Evolutionary conservation across 2,888 invertebrate genomes (phyloP), one percentile per base, ranked within the genome.

Genomic region (Tineola bisselliella): DNA sequence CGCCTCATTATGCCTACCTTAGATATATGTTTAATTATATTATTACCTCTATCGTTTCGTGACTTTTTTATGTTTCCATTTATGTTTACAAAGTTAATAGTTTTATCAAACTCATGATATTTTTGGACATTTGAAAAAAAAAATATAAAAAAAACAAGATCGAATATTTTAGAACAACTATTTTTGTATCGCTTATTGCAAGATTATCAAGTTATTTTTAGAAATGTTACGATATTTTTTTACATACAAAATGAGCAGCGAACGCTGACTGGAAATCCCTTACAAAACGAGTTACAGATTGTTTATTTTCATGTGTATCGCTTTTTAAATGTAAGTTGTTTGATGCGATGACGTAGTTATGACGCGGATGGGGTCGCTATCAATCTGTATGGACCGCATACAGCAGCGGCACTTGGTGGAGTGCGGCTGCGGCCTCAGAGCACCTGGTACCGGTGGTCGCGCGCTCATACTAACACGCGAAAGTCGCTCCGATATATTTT

Each of bases 401-500:
- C 19, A 33, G 58, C 33, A 15, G 15, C 33, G 33, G 31, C 13
- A 18, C 54, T 13, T 31, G 33, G 33, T 33, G 33, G 6, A 13
- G 17, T 58, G 58, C 58, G 33, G 15, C 19, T 19, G 31, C 58
- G 58, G 33, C n/a, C 58, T 31, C 33, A 19, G 25, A 15, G 48
- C 48, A 48, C 69, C 70, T 69, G 74, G 71, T 72, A 72, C 70
- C 69, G 71, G 69, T 70, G 73, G 71, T 70, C 74, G 73, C 73
- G 74, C 70, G 11, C 52, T 15, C 67, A 63, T 62, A 70, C n/a
- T n/a, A n/a, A n/a, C 69, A 69, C 81, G 79, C 80, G 81, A 81
- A 81, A 80, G 76, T 81, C 73, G 71, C 70, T 67, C 69, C 70
- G 74, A 70, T 75, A 64, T 65, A 69, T 74, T 66, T 74, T 77